These are phyloP conservation scores for Dexiosoma caninum DNA, from an alignment of 2,888 invertebrate species.

Conservation along the genomic window DNA sequence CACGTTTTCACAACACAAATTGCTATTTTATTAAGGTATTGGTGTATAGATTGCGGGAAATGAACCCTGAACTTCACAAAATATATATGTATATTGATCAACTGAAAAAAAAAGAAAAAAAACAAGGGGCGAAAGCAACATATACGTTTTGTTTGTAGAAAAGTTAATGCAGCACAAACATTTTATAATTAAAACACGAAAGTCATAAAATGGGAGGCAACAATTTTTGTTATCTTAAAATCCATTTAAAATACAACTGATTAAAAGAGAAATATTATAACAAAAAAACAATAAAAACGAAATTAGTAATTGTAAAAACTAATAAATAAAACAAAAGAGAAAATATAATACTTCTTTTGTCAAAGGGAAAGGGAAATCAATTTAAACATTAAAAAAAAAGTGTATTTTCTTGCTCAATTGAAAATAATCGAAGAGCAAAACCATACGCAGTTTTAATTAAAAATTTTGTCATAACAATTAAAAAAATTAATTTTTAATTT, in stretches of 20 bases:
- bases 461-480: too few species aligned
- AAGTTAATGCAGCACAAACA: background rate
- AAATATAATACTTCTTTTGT: too few species aligned
- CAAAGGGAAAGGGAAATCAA: too few species aligned
- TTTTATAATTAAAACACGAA: background rate
- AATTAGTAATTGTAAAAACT: background rate
- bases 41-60: background rate
- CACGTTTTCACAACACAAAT: background rate
- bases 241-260: background rate
- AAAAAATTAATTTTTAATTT: too few species aligned
- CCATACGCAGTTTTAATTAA: too few species aligned
- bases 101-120: too few species aligned
- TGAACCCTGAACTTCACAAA: slow-evolving; percentile 14
- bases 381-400: too few species aligned
- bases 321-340: too few species aligned
- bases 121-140: slow-evolving; percentile 18
- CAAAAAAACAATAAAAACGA: background rate
- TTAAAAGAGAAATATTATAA: background rate
- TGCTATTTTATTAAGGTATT: background rate
- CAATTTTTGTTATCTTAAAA: background rate
- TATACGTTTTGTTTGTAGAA: background rate
- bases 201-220: background rate
- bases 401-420: too few species aligned
- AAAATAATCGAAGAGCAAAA: too few species aligned
- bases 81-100: slow-evolving; percentile 6